A percentile compares a stretch with the other conserved stretches of the same genome.
phyloP scores from a whole-genome alignment of 2,113 vertebrate species.

The Tachuris rubrigastra region DNA sequence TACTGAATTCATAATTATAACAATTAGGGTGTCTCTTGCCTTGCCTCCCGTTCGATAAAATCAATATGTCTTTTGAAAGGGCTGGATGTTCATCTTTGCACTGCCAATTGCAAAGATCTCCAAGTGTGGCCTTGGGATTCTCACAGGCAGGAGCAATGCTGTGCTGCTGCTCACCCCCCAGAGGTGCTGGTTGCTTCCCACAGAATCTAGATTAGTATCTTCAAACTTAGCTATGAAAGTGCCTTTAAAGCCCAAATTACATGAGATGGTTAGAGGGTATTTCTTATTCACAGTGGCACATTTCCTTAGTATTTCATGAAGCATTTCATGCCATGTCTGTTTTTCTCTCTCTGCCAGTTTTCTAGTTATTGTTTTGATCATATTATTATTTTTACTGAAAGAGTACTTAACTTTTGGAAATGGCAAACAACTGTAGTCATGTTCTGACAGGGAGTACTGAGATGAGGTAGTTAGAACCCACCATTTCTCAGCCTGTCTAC shows the following conservation, averaged over 20 bases:
- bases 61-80: background rate
- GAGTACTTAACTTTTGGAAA: background rate
- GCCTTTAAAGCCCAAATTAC: background rate
- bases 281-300: rapidly evolving
- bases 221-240: background rate
- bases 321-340: background rate
- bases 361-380: background rate
- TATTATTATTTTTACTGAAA: background rate
- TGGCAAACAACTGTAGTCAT: background rate
- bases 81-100: background rate
- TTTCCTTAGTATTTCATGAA: background rate
- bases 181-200: background rate
- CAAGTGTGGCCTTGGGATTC: background rate
- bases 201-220: background rate
- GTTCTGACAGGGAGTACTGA: background rate
- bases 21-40: background rate
- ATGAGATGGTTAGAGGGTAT: rapidly evolving
- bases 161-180: background rate
- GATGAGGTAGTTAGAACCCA: background rate
- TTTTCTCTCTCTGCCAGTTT: background rate
- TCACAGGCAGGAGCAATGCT: background rate
- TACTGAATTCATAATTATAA: background rate
- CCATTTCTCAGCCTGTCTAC: background rate
- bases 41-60: background rate
- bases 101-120: background rate